phyloP scores from a whole-genome alignment of 2,797 vertebrate genomes.

The Sebastes matsubarae region DNA sequence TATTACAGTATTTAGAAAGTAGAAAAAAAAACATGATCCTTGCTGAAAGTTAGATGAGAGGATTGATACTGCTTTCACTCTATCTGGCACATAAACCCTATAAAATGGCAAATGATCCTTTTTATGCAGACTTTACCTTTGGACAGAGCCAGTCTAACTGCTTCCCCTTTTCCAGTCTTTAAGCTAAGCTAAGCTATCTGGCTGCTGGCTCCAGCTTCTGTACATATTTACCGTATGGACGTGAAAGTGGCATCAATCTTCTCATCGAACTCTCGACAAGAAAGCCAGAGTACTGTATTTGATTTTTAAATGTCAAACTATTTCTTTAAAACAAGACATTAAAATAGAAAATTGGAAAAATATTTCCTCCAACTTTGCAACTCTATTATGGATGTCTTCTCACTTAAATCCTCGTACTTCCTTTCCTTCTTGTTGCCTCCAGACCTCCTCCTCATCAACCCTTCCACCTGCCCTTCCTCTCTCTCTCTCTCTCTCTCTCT shows the following conservation, averaged over 20 bases:
- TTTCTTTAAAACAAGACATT: neutral
- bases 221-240: neutral
- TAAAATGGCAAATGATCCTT: neutral
- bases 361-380: neutral
- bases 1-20: neutral
- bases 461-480: constrained; percentile 29
- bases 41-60: neutral
- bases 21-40: neutral
- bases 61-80: neutral
- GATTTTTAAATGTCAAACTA: neutral
- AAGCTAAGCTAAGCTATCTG: neutral
- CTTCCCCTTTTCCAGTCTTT: neutral
- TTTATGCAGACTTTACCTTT: neutral
- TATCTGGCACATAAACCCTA: too few species aligned
- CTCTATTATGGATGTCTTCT: neutral
- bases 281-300: neutral
- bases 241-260: neutral
- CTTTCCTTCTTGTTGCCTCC: constrained; percentile 1
- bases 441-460: constrained; percentile 39
- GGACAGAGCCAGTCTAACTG: neutral
- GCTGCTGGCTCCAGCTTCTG: neutral
- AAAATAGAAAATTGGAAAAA: neutral
- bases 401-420: neutral
- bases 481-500: constrained; percentile 2
- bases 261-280: neutral